These are phyloP conservation scores for Xestia ashworthii DNA, from an alignment of 2,888 invertebrate genomes.

Conservation along the genomic window DNA sequence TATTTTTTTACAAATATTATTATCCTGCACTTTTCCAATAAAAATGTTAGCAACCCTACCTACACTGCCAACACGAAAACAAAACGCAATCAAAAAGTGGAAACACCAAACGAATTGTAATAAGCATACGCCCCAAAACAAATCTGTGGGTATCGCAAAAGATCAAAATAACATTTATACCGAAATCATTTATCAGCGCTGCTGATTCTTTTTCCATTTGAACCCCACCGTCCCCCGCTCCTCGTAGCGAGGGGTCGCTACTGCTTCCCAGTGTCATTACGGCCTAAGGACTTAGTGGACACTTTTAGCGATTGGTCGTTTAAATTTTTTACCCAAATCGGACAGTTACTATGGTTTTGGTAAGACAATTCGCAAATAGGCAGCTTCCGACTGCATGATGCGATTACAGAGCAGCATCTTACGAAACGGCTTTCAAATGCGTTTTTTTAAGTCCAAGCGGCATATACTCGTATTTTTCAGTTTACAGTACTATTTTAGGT, in stretches of 20 bases:
- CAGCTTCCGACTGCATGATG: background rate
- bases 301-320: conserved; percentile 32
- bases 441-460: too few relatives aligned
- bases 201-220: conserved; percentile 88
- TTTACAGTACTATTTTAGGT: background rate
- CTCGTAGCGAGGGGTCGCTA: too few relatives aligned
- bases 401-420: background rate
- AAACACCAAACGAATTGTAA: conserved; percentile 78
- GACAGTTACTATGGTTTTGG: background rate
- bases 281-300: conserved; percentile 33
- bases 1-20: too few relatives aligned
- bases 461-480: too few relatives aligned
- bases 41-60: background rate
- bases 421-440: too few relatives aligned
- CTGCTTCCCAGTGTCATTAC: conserved; percentile 66
- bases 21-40: too few relatives aligned
- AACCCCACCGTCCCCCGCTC: conserved; percentile 65
- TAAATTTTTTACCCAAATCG: background rate
- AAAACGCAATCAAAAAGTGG: conserved; percentile 71
- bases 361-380: background rate
- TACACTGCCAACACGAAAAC: conserved; percentile 26
- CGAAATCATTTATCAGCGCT: conserved; percentile 88
- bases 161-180: conserved; percentile 89
- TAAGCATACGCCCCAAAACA: conserved; percentile 81
- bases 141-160: conserved; percentile 85